A percentile compares a stretch with the other conserved stretches of the same genome.
Evolutionary conservation across 1,140 invertebrate genomes (phyloP).

Genomic region (Drosophila aff.): DNA sequence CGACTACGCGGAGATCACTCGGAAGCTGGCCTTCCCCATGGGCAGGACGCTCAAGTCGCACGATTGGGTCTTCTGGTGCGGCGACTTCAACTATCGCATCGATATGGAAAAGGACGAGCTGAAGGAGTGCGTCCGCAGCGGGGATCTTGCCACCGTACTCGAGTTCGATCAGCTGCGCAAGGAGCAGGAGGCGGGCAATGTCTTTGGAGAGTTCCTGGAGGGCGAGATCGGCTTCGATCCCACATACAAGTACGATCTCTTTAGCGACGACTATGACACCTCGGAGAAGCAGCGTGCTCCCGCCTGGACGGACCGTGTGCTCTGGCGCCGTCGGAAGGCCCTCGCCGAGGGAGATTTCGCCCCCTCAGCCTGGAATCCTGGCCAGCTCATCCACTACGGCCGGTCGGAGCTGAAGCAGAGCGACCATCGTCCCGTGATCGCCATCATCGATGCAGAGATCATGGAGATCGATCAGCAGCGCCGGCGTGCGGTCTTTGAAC

Average conservation of each 20-base stretch:
- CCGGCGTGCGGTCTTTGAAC: constrained; percentile 90
- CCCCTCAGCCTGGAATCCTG: constrained; percentile 87
- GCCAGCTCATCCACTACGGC: constrained; percentile 95
- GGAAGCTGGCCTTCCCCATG: constrained; percentile 97
- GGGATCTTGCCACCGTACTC: constrained; percentile 92
- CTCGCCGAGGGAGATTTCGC: constrained; percentile 88
- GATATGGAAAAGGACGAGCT: constrained; percentile 98
- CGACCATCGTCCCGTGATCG: constrained; percentile 98
- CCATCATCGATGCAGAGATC: constrained; percentile 95
- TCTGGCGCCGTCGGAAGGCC: constrained; percentile 94
- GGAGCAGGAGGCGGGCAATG: constrained; percentile 92
- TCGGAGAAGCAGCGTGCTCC: constrained; percentile 98
- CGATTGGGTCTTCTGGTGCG: constrained; percentile 99
- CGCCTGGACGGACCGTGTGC: constrained; percentile 98
- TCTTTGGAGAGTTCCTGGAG: constrained; percentile 98
- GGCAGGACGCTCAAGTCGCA: constrained; percentile 96
- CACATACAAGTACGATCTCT: constrained; percentile 99
- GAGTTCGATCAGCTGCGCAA: constrained; percentile 95
- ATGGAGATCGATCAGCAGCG: constrained; percentile 91
- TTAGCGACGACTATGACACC: constrained; percentile 99
- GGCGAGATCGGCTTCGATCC: constrained; percentile 97
- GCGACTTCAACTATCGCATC: constrained; percentile 99
- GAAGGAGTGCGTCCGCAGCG: constrained; percentile 92
- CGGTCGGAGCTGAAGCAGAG: constrained; percentile 97
- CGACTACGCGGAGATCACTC: constrained; percentile 97